Evolutionary conservation across 2,888 invertebrate genomes (phyloP).

Genomic region (Auanema sp.): DNA sequence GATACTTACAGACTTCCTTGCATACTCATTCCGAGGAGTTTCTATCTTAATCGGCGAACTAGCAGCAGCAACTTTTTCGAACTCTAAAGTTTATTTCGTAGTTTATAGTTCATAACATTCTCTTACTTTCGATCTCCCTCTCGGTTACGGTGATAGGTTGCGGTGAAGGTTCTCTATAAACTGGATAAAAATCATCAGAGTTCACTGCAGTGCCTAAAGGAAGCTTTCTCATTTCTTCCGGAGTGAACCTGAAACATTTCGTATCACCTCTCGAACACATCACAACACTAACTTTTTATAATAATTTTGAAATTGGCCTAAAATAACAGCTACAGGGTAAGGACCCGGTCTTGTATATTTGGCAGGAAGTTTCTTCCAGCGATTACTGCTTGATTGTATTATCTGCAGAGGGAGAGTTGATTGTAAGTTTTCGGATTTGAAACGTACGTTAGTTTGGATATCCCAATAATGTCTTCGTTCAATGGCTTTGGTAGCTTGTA

Average conservation of each 20-base stretch:
- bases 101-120: too few species aligned
- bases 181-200: conserved; percentile 65
- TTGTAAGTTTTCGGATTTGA: background rate
- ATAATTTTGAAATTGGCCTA: conserved; percentile 91
- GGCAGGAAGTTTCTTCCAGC: conserved; percentile 31
- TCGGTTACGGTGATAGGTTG: conserved; percentile 51
- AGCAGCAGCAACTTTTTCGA: too few species aligned
- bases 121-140: conserved; percentile 31
- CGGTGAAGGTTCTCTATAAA: conserved; percentile 49
- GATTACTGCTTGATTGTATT: conserved; percentile 37
- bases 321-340: conserved; percentile 90
- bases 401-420: conserved; percentile 28
- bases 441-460: conserved; percentile 76
- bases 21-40: too few species aligned
- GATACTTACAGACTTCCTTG: too few species aligned
- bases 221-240: conserved; percentile 84
- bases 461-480: conserved; percentile 84
- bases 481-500: conserved; percentile 77
- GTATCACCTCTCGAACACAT: background rate
- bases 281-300: conserved; percentile 73
- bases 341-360: conserved; percentile 32
- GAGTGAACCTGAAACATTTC: conserved; percentile 71
- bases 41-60: too few species aligned
- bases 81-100: too few species aligned
- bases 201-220: conserved; percentile 87